Evolutionary conservation across 1,140 invertebrate species (phyloP), one percentile per base, ranked within the genome.

Genomic region (Ectropis grisescens): DNA sequence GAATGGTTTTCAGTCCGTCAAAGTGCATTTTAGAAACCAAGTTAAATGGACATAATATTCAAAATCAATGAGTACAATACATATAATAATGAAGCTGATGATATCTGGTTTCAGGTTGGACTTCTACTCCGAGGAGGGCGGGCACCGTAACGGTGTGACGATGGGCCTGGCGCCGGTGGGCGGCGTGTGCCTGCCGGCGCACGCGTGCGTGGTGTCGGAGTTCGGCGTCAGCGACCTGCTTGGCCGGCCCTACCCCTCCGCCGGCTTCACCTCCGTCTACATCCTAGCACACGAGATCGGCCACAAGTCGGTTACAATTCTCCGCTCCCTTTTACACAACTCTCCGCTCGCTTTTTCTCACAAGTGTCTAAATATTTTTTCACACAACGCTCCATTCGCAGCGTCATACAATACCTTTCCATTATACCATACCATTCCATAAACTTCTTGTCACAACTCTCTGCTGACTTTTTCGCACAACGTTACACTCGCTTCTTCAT

Each of bases 231-330:
- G 85, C 1, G 90, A 92, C 71, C 68, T 82, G 1, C 86, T 88
- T 35, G 90, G 90, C 5, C 87, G 90, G 49, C 91, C 91, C 1
- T 84, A 82, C 50, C 90, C 90, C 2, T 91, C 90, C 1, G 86
- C 89, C 1, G 89, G 90, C 1, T 92, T 93, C 49, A 90, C 89
- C 9, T 91, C 91, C 7, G 89, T 93, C 53, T 93, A 91, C 55
- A 89, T 93, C 39, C 85, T 92, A 19, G 91, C 91, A 1, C 92
- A 93, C 58, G 92, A 93, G 82, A 92, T 93, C 27, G 92, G 90
- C 33, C 91, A 93, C 65, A 93, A 92, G 90, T 92, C 84, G 72
- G 84, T 84, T 37, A 48, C 14, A 10, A 9, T 31, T 25, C 16
- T 37, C 12, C n/a, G n/a, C 37, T 36, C 29, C 7, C 16, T 33